phyloP scores from a whole-genome alignment of 2,888 invertebrate species.

The Panorpa germanica region DNA sequence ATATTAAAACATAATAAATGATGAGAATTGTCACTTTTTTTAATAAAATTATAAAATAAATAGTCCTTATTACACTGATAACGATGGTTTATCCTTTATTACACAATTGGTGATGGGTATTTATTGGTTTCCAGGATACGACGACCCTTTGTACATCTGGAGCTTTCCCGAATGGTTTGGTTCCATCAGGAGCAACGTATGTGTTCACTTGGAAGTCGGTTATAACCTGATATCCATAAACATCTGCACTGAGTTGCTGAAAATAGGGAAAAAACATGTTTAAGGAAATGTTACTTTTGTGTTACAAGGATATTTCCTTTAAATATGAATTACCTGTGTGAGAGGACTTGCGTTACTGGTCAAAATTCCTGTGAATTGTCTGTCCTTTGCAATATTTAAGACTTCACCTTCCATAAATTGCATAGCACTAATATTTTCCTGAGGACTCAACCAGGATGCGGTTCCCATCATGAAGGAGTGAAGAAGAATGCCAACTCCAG shows the following conservation, averaged over 20 bases:
- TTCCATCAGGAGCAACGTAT: conserved; percentile 50
- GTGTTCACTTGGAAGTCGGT: conserved; percentile 66
- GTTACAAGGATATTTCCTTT: neutral
- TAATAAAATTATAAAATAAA: too few species aligned
- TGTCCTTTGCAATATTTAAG: conserved; percentile 39
- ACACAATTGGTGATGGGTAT: too few species aligned
- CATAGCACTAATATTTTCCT: conserved; percentile 64
- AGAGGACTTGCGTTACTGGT: conserved; percentile 77
- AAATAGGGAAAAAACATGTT: conserved; percentile 12
- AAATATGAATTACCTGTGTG: conserved; percentile 44
- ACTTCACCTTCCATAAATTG: conserved; percentile 61
- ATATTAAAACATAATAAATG: too few species aligned
- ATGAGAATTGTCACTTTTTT: too few species aligned
- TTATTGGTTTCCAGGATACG: conserved; percentile 73
- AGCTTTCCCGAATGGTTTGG: conserved; percentile 53
- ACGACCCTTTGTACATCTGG: conserved; percentile 58
- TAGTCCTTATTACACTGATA: too few species aligned
- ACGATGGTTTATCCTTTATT: too few species aligned
- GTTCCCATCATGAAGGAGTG: conserved; percentile 85
- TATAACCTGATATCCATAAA: conserved; percentile 59
- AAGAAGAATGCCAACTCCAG: conserved; percentile 46
- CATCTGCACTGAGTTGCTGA: conserved; percentile 65
- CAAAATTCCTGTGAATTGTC: conserved; percentile 53
- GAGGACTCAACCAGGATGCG: conserved; percentile 36
- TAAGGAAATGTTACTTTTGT: conserved; percentile 2